These are phyloP conservation scores for Probaryconus sp. DNA, from an alignment of 1,140 invertebrate species.

Conservation along the genomic window DNA sequence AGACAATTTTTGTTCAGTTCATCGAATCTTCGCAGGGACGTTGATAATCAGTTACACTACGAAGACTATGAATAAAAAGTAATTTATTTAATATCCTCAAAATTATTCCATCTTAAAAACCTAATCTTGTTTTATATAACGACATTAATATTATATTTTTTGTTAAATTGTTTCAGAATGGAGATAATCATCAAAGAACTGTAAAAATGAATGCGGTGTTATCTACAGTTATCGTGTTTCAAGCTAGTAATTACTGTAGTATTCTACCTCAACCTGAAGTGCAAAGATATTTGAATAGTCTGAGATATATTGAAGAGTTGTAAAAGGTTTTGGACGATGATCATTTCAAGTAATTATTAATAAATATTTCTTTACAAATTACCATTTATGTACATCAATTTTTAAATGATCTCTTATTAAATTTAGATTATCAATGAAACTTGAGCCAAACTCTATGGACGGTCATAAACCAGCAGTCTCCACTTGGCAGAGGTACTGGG, in stretches of 20 bases:
- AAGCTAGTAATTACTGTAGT: slow-evolving; percentile 89
- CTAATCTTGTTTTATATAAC: too few relatives aligned
- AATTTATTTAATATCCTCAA: too few relatives aligned
- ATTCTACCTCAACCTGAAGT: slow-evolving; percentile 85
- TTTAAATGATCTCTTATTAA: too few relatives aligned
- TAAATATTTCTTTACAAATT: too few relatives aligned
- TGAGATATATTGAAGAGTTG: slow-evolving; percentile 95
- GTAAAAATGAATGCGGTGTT: slow-evolving; percentile 95
- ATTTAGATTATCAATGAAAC: slow-evolving; percentile 88
- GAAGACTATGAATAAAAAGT: too few relatives aligned
- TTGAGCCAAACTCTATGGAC: slow-evolving; percentile 90
- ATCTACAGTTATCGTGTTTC: slow-evolving; percentile 90
- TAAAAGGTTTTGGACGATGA: slow-evolving; percentile 98
- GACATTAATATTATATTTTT: slow-evolving; percentile 5
- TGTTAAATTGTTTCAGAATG: slow-evolving; percentile 61
- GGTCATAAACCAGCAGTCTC: slow-evolving; percentile 92
- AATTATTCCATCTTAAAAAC: too few relatives aligned
- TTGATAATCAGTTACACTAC: too few relatives aligned
- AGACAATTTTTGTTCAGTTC: neutral
- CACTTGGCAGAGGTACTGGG: slow-evolving; percentile 95
- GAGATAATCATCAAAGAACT: slow-evolving; percentile 81
- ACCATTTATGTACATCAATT: too few relatives aligned
- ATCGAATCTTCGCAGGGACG: too few relatives aligned
- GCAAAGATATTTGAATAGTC: slow-evolving; percentile 92
- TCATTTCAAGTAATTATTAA: slow-evolving; percentile 97